Conservation (phyloP, 2,888 invertebrate genomes). For the Agrotis exclamationis region DNA sequence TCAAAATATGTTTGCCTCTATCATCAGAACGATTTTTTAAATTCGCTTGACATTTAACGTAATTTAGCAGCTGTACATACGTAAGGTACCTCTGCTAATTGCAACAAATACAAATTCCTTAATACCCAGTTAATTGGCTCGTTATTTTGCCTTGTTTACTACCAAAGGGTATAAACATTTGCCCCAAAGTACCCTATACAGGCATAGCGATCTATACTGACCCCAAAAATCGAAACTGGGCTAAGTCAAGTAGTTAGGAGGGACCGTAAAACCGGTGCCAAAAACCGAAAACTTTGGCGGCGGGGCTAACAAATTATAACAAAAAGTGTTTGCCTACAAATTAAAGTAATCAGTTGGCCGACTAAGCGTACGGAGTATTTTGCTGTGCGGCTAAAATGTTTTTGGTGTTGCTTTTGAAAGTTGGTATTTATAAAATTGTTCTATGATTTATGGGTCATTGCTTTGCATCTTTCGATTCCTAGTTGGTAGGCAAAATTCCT, state of each 20-base stretch:
- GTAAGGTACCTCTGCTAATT: neutral
- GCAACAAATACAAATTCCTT: neutral
- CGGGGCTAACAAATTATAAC: conserved; percentile 72
- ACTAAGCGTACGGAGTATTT: conserved; percentile 57
- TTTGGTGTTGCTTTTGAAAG: conserved; percentile 40
- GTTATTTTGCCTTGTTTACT: conserved; percentile 2
- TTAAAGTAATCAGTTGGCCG: conserved; percentile 71
- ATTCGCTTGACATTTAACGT: too few species aligned
- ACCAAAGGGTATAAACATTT: conserved; percentile 15
- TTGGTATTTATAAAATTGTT: neutral
- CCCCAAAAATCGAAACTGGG: conserved; percentile 43
- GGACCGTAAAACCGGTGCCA: conserved; percentile 42
- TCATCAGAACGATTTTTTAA: too few species aligned
- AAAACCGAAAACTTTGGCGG: conserved; percentile 65
- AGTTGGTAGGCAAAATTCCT: neutral
- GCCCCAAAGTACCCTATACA: neutral
- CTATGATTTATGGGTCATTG: neutral
- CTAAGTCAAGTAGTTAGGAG: conserved; percentile 10
- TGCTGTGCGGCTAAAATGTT: conserved; percentile 56
- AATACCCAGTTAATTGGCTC: conserved; percentile 14
- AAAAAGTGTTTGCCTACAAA: conserved; percentile 63
- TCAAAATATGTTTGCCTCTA: too few species aligned
- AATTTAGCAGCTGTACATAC: too few species aligned
- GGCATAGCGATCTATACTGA: conserved; percentile 9
- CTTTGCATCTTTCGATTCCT: neutral